Evolutionary conservation across 2,113 vertebrate genomes (phyloP).

Genomic region (Datnioides undecimradiatus): DNA sequence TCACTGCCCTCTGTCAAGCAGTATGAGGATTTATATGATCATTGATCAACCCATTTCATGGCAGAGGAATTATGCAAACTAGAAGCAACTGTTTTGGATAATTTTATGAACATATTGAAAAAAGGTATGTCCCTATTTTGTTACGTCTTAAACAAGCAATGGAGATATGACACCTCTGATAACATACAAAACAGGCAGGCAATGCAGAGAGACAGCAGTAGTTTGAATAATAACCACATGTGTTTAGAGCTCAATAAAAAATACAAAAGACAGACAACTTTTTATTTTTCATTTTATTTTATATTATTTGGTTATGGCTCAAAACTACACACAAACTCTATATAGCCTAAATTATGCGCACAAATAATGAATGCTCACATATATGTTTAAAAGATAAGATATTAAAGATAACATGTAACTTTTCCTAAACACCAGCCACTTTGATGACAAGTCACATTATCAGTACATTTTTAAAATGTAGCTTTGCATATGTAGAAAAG

Average conservation of each 20-base stretch:
- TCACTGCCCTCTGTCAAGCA: neutral
- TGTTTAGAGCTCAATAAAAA: neutral
- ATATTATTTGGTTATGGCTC: neutral
- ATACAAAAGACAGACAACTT: too few species aligned
- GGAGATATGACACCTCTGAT: neutral
- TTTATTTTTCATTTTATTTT: neutral
- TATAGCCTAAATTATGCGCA: too few species aligned
- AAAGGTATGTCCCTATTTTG: neutral
- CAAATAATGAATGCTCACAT: neutral
- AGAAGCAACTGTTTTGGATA: neutral
- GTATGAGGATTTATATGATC: neutral
- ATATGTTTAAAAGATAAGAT: neutral
- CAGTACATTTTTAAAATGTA: too few species aligned
- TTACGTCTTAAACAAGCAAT: neutral
- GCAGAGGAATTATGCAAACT: constrained; percentile 3
- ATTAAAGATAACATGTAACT: neutral
- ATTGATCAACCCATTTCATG: neutral
- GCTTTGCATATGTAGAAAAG: too few species aligned
- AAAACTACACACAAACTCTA: neutral
- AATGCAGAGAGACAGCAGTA: neutral
- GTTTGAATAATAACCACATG: neutral
- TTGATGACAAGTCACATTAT: too few species aligned
- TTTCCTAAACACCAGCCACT: neutral
- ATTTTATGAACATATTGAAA: neutral
- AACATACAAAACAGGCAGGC: neutral